Evolutionary conservation across 37 sponge, comb jelly and placozoan species (phyloP).

Genomic region (Amphimedon queenslandica): DNA sequence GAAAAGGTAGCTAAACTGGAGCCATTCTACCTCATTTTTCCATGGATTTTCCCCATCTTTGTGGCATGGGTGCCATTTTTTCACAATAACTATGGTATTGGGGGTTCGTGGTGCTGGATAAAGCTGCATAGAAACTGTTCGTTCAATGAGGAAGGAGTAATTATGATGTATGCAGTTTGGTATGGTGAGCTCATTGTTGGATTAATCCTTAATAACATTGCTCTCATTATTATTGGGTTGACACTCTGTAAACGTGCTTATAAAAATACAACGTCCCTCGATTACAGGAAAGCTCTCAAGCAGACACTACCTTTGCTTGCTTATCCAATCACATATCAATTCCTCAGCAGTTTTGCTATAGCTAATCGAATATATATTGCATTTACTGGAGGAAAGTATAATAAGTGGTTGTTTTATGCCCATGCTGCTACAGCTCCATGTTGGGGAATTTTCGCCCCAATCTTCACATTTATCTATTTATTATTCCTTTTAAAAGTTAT

Average conservation of each 20-base stretch:
- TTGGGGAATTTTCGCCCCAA: slow-evolving; percentile 5
- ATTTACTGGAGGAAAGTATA: neutral
- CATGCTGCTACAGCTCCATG: neutral
- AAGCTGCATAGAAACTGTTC: neutral
- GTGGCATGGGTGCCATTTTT: neutral
- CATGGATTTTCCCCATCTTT: neutral
- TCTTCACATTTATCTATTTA: no score
- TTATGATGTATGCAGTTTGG: neutral
- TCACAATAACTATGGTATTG: neutral
- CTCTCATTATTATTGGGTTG: neutral
- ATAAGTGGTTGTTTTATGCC: neutral
- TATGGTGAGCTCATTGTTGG: neutral
- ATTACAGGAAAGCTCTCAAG: slow-evolving; percentile 3
- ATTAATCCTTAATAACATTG: neutral
- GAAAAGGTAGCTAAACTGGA: neutral
- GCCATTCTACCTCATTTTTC: neutral
- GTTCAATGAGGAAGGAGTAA: neutral
- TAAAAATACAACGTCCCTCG: neutral
- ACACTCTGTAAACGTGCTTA: neutral
- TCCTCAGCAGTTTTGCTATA: neutral
- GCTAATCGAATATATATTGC: neutral
- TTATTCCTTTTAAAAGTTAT: no score
- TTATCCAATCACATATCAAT: neutral
- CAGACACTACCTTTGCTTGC: neutral
- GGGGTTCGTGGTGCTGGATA: slow-evolving; percentile 1